Evolutionary conservation across 2,113 vertebrate genomes (phyloP).

Genomic region (Hippoglossus stenolepis): DNA sequence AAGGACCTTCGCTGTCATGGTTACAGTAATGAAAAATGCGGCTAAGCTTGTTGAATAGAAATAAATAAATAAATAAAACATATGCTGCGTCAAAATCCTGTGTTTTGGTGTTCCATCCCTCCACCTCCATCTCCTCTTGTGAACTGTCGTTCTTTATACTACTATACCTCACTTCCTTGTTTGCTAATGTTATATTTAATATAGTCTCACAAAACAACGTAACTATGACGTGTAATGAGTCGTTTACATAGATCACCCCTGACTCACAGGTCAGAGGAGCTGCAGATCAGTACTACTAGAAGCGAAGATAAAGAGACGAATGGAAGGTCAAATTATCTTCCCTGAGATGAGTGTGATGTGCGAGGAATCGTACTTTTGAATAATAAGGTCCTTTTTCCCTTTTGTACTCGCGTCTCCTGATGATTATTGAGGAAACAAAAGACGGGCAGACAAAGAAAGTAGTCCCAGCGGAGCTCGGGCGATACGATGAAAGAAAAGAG

Average conservation of each 20-base stretch:
- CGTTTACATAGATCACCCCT: background rate
- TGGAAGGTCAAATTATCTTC: background rate
- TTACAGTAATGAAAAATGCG: too few species aligned
- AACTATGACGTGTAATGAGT: background rate
- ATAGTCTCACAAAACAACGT: background rate
- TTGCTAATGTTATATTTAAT: background rate
- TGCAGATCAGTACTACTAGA: conserved; percentile 8
- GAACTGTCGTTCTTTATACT: background rate
- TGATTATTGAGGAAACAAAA: conserved; percentile 59
- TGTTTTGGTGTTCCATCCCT: too few species aligned
- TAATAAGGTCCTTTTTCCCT: conserved; percentile 30
- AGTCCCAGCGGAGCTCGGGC: conserved; percentile 26
- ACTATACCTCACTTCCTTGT: background rate
- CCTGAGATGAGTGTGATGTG: background rate
- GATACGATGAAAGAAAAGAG: conserved; percentile 19
- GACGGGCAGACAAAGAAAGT: conserved; percentile 23
- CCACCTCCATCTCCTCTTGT: too few species aligned
- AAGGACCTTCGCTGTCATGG: too few species aligned
- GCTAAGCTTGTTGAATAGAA: too few species aligned
- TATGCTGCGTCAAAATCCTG: too few species aligned
- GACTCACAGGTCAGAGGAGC: background rate
- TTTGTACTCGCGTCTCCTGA: conserved; percentile 44
- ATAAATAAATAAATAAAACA: too few species aligned
- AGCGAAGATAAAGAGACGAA: background rate
- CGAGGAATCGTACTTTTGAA: conserved; percentile 11